These are phyloP conservation scores for Seriola rivoliana DNA, from an alignment of 2,113 vertebrate genomes.

Conservation along the genomic window DNA sequence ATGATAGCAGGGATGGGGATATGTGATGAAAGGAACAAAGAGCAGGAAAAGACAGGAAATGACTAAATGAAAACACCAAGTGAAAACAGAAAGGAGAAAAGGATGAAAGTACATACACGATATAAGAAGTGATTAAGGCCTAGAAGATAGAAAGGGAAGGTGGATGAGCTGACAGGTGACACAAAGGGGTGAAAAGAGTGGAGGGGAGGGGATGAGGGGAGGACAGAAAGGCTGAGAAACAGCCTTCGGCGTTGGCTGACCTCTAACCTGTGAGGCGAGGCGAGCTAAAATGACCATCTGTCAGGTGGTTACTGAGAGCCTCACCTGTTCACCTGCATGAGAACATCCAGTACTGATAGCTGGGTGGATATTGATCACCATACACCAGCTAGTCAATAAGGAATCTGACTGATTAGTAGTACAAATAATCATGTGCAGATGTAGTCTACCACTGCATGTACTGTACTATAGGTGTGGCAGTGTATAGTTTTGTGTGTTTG, in stretches of 20 bases:
- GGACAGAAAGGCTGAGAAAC: constrained; percentile 31
- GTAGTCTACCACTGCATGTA: not conserved
- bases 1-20: not conserved
- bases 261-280: constrained; percentile 44
- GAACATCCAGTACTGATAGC: constrained; percentile 21
- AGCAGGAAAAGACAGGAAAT: not conserved
- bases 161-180: constrained; percentile 29
- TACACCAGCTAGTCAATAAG: constrained; percentile 7
- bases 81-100: not conserved
- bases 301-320: constrained; percentile 19
- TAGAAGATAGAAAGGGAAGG: not conserved
- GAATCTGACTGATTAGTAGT: not conserved
- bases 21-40: not conserved
- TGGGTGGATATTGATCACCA: constrained; percentile 8
- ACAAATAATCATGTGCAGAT: not conserved
- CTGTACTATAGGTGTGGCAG: not conserved
- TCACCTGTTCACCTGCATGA: constrained; percentile 23
- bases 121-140: not conserved
- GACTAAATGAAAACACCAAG: too few relatives aligned
- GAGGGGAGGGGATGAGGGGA: not conserved
- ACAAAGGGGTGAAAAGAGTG: constrained; percentile 36
- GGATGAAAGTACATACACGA: not conserved
- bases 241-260: constrained; percentile 41
- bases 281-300: constrained; percentile 53
- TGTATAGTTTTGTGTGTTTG: not conserved